Evolutionary conservation across 2,797 vertebrate species (phyloP), one percentile per base, ranked within the genome.

Genomic region (Cynopterus sphinx): DNA sequence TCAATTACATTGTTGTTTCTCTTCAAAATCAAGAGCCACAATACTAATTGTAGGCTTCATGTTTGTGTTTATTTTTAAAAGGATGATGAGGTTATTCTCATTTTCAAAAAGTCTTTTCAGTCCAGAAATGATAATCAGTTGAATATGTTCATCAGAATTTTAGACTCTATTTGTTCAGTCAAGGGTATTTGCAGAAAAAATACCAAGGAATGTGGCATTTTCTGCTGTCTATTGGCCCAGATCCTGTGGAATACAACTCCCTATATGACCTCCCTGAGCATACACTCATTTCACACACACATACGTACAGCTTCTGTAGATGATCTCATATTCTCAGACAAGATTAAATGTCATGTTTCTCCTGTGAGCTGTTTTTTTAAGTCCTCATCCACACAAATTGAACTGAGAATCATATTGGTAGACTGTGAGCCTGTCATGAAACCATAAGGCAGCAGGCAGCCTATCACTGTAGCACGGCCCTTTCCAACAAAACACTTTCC

Each of bases 331-430:
- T 73, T 94, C 41, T 81, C 67, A 57, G 55, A 28, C 16, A 83
- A 65, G 59, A 89, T 96, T 92, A 89, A 91, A 74, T 92, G 65
- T 86, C 67, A n/a, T 74, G 43, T 83, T 92, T 95, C 51, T 82
- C 43, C 33, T 93, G 61, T 61, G 36, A 93, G 61, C 31, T 94
- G 33, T 90, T 97, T 95, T 86, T 77, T 73, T 95, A 93, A 96
- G 84, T 43, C 68, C 31, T 92, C 84, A 95, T 94, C 22, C 68
- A 46, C 39, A n/a, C 33, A 26, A 87, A 94, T 68, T 59, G 61
- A 87, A 79, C 39, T 73, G 87, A 91, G 90, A 77, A 70, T 43
- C 49, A 10, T 75, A 19, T n/a, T 91, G 86, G 75, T 93, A 75
- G 61, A 53, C 22, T 59, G 68, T 77, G 67, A 87, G 49, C 61